A percentile compares a stretch with the other conserved stretches of the same genome.
These are phyloP conservation scores for Poeciliopsis retropinna DNA, from an alignment of 2,113 vertebrate species.

Conservation along the genomic window DNA sequence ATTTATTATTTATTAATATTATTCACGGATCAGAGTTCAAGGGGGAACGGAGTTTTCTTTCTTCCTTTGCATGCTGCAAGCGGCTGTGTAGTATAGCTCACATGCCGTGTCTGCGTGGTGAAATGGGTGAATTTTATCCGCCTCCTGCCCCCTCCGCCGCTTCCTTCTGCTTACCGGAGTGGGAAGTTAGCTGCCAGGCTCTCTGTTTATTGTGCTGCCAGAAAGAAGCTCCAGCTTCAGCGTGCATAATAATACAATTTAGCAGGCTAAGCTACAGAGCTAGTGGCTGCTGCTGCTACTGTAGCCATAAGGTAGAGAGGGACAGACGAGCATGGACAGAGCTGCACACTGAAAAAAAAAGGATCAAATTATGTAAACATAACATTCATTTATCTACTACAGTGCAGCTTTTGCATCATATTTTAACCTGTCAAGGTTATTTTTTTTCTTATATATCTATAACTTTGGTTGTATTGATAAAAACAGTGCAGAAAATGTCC, in stretches of 20 bases:
- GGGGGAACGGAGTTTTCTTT: conserved; percentile 45
- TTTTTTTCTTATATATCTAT: no score
- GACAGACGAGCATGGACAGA: conserved; percentile 13
- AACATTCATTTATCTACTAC: no score
- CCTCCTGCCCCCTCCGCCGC: conserved; percentile 15
- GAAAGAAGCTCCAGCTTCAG: conserved; percentile 34
- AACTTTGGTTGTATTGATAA: background rate
- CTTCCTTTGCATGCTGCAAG: conserved; percentile 29
- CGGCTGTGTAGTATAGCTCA: conserved; percentile 42
- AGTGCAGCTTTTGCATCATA: background rate
- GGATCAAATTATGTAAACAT: conserved; percentile 6
- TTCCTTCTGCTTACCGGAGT: conserved; percentile 29
- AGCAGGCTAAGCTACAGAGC: conserved; percentile 75
- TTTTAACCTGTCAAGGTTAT: background rate
- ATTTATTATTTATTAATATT: background rate
- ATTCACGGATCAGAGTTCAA: conserved; percentile 62
- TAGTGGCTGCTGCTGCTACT: conserved; percentile 68
- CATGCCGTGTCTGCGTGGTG: conserved; percentile 32
- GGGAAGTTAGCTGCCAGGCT: conserved; percentile 54
- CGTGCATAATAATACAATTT: conserved; percentile 58
- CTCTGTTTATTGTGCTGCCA: conserved; percentile 5
- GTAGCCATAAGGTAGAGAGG: conserved; percentile 63
- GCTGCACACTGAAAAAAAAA: conserved; percentile 17
- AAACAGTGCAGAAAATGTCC: background rate
- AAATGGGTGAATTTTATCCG: conserved; percentile 70